phyloP scores from a whole-genome alignment of 2,113 vertebrate species.

The Petaurus breviceps region DNA sequence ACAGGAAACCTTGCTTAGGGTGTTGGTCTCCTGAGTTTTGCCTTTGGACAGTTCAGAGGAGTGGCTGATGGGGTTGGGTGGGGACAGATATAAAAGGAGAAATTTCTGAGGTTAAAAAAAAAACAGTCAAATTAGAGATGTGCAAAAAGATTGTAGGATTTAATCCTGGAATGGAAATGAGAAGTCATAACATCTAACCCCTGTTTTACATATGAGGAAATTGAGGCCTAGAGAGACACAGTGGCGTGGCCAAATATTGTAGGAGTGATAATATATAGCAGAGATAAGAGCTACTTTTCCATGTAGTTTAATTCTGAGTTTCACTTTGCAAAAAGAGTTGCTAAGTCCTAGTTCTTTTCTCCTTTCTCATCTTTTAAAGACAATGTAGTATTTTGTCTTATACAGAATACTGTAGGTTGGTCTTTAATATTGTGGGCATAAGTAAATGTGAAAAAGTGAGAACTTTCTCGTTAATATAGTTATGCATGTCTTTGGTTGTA shows the following conservation, averaged over 20 bases:
- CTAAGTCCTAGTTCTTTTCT: no score
- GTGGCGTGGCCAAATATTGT: not conserved
- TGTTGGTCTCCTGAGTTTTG: conserved; percentile 8
- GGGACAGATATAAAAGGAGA: not conserved
- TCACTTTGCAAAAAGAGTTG: conserved; percentile 49
- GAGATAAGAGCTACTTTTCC: not conserved
- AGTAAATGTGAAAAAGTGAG: not conserved
- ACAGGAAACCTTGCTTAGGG: not conserved
- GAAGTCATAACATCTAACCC: not conserved
- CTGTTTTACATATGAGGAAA: not conserved
- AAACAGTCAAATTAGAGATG: not conserved
- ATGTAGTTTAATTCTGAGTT: conserved; percentile 14
- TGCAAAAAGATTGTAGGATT: not conserved
- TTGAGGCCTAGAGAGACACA: not conserved
- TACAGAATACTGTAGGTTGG: not conserved
- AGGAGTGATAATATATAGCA: not conserved
- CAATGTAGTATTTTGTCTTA: not conserved
- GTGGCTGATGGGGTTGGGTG: not conserved
- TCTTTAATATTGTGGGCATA: no score
- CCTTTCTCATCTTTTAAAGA: not conserved
- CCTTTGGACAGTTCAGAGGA: not conserved
- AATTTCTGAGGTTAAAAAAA: not conserved
- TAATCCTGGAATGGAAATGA: not conserved
- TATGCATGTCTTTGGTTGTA: no score
- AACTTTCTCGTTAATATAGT: not conserved